A percentile compares a stretch with the other conserved stretches of the same genome.
phyloP scores from a whole-genome alignment of 1,140 invertebrate genomes.

The Ips nitidus region DNA sequence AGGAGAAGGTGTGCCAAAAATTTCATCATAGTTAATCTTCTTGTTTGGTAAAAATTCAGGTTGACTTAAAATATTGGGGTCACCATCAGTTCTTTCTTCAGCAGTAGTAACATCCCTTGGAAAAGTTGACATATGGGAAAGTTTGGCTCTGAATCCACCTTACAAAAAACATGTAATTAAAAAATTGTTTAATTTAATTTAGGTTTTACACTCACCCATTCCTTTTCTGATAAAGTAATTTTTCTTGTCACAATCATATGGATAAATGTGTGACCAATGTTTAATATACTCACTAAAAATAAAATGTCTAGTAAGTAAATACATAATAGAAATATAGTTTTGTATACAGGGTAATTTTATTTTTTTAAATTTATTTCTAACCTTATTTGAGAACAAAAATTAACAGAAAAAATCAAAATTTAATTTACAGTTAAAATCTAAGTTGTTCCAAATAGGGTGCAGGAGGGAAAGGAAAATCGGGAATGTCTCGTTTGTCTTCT shows the following conservation, averaged over 20 bases:
- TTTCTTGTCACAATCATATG: constrained; percentile 75
- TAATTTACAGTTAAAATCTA: no score
- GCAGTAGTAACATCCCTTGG: constrained; percentile 70
- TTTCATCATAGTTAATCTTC: constrained; percentile 52
- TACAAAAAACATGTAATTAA: constrained; percentile 30
- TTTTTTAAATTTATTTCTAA: no score
- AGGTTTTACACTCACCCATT: constrained; percentile 62
- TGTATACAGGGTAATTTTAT: no score
- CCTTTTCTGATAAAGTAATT: constrained; percentile 79
- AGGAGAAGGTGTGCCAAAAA: constrained; percentile 56
- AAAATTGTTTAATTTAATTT: constrained; percentile 3
- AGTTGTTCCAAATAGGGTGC: no score
- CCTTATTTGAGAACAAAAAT: no score
- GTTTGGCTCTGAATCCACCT: constrained; percentile 63
- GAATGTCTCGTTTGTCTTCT: no score
- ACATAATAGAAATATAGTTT: no score
- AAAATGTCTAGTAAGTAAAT: constrained; percentile 32
- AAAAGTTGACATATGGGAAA: constrained; percentile 72
- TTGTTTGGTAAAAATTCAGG: constrained; percentile 63
- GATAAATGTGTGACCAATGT: constrained; percentile 69
- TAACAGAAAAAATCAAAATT: no score
- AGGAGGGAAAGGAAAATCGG: no score
- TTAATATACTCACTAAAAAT: constrained; percentile 75
- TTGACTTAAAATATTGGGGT: constrained; percentile 64
- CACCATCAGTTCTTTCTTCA: constrained; percentile 66